These are phyloP conservation scores for Homalodisca vitripennis DNA, from an alignment of 1,140 invertebrate genomes.

Conservation along the genomic window DNA sequence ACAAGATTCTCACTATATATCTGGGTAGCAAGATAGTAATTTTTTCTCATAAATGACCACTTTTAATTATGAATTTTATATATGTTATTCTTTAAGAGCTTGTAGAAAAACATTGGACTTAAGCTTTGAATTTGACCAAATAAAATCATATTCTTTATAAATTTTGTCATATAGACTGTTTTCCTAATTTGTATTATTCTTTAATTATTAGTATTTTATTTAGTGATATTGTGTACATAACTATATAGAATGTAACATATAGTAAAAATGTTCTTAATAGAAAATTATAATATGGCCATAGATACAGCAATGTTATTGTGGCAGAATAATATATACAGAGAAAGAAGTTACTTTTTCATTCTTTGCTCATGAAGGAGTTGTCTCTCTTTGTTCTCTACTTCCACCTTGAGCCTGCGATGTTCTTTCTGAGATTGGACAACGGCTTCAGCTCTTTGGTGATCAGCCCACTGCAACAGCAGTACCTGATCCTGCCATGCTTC, in stretches of 20 bases:
- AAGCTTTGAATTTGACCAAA: too few species aligned
- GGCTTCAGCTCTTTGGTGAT: constrained; percentile 40
- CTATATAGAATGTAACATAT: neutral
- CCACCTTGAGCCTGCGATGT: constrained; percentile 39
- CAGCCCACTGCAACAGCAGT: constrained; percentile 43
- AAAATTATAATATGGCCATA: neutral
- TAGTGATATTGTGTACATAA: too few species aligned
- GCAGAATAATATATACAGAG: neutral
- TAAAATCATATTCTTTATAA: too few species aligned
- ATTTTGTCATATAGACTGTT: too few species aligned
- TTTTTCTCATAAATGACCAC: too few species aligned
- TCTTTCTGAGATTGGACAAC: constrained; percentile 39
- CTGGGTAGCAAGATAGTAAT: too few species aligned
- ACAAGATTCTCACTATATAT: too few species aligned
- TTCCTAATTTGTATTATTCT: too few species aligned
- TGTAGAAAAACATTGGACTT: too few species aligned
- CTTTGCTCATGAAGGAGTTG: constrained; percentile 37
- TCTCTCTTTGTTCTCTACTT: constrained; percentile 40
- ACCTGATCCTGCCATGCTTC: constrained; percentile 46
- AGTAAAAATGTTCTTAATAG: neutral
- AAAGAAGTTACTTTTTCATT: constrained; percentile 40
- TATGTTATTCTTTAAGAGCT: too few species aligned
- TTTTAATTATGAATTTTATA: too few species aligned
- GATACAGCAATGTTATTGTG: neutral
- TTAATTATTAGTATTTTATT: too few species aligned